Evolutionary conservation across 2,797 vertebrate genomes (phyloP).

Genomic region (Cheirogaleus major): DNA sequence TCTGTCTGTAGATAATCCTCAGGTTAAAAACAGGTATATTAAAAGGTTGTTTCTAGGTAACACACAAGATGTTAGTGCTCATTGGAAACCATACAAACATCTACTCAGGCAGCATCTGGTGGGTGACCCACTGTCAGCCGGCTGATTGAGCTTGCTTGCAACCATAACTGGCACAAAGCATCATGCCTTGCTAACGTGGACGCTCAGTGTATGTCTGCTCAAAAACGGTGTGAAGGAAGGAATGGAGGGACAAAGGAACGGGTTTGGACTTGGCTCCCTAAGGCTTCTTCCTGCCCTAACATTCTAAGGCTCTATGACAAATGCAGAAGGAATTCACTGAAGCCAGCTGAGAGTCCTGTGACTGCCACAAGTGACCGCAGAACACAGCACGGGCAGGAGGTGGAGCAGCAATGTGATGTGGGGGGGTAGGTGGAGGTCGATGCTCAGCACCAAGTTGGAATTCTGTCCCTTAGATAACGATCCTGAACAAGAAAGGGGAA

Average conservation of each 20-base stretch:
- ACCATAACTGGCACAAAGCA: neutral
- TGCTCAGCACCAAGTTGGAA: neutral
- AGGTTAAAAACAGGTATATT: neutral
- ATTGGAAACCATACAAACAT: neutral
- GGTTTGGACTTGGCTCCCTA: neutral
- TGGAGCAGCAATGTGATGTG: neutral
- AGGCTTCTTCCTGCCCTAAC: neutral
- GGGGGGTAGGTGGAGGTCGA: neutral
- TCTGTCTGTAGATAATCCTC: neutral
- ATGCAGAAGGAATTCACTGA: slow-evolving; percentile 62
- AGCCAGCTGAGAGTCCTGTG: slow-evolving; percentile 7
- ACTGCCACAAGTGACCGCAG: neutral
- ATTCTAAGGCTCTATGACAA: slow-evolving; percentile 34
- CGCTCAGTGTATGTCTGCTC: neutral
- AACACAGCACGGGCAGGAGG: neutral
- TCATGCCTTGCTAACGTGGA: neutral
- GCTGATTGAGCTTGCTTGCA: neutral
- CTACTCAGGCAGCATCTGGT: neutral
- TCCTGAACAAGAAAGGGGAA: slow-evolving; percentile 30
- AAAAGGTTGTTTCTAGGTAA: neutral
- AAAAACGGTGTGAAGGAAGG: neutral
- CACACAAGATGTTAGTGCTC: neutral
- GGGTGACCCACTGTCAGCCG: neutral
- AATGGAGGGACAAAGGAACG: neutral
- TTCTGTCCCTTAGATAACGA: slow-evolving; percentile 36